These are phyloP conservation scores for Solenodon paradoxus DNA, from an alignment of 2,113 vertebrate genomes.

Conservation along the genomic window DNA sequence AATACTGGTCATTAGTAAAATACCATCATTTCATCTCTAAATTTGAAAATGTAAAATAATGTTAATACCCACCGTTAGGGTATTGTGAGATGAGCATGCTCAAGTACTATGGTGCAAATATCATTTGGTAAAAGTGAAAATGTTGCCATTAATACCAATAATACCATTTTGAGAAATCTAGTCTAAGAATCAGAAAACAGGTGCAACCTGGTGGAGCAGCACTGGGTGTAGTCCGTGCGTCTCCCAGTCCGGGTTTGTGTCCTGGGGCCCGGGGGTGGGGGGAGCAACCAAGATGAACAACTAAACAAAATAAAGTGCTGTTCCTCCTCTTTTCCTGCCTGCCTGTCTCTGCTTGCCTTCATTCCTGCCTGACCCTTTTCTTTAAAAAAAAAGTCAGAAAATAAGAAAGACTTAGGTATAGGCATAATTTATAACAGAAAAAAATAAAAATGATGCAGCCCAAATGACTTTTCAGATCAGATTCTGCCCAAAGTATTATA, in stretches of 20 bases:
- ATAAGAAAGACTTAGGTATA: background rate
- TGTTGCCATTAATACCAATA: background rate
- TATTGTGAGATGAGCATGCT: background rate
- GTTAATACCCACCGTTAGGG: background rate
- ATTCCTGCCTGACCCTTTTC: too few species aligned
- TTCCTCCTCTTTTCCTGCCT: too few species aligned
- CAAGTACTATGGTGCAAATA: background rate
- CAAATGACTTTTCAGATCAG: background rate
- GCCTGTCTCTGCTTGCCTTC: too few species aligned
- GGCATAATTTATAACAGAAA: background rate
- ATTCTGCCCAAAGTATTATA: constrained; percentile 2
- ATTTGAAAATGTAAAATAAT: background rate
- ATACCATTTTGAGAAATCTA: background rate
- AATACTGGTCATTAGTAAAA: background rate
- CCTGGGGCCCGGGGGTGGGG: too few species aligned
- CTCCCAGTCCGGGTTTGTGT: too few species aligned
- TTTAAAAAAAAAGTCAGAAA: too few species aligned
- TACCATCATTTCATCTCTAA: background rate
- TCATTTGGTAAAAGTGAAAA: background rate
- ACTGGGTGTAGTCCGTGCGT: too few species aligned
- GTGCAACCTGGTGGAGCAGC: too few species aligned
- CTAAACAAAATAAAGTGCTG: too few species aligned
- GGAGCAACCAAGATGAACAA: too few species aligned
- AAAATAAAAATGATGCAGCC: background rate
- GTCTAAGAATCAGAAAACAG: background rate